These are phyloP conservation scores for Empidonax alnorum DNA, from an alignment of 2,113 vertebrate species.

Conservation along the genomic window DNA sequence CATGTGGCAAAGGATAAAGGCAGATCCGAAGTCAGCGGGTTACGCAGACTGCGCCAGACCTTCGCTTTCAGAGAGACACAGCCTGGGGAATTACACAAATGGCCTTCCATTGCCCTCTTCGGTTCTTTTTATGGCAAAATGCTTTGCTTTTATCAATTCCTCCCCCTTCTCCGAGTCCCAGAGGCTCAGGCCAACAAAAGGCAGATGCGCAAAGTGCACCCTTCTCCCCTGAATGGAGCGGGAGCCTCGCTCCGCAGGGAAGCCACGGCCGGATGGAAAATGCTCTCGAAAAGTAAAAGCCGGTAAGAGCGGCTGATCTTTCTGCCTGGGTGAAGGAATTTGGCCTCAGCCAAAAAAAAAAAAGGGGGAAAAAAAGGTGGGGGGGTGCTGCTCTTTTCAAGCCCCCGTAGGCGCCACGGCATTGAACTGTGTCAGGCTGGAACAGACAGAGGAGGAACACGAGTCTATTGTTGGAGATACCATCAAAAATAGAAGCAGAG, in stretches of 20 bases:
- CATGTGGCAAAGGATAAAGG: constrained; percentile 65
- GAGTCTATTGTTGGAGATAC: background rate
- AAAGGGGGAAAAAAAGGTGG: fast-evolving
- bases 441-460: background rate
- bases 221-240: constrained; percentile 50
- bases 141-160: constrained; percentile 78
- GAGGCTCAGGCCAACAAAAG: constrained; percentile 73
- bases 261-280: background rate
- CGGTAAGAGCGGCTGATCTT: background rate
- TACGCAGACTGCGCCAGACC: constrained; percentile 72
- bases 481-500: background rate
- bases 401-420: constrained; percentile 52
- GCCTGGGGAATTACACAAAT: constrained; percentile 79
- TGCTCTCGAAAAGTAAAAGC: constrained; percentile 20
- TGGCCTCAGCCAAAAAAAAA: constrained; percentile 29
- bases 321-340: constrained; percentile 72
- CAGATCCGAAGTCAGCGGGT: constrained; percentile 72
- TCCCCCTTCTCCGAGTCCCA: constrained; percentile 71
- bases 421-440: constrained; percentile 32
- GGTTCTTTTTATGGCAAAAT: constrained; percentile 80
- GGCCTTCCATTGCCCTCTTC: constrained; percentile 81
- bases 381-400: constrained; percentile 64
- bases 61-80: constrained; percentile 80
- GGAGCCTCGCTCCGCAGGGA: constrained; percentile 39
- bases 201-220: constrained; percentile 60